Base-by-base conservation (phyloP, 1,140 invertebrate genomes). In the Vanessa tameamea region DNA sequence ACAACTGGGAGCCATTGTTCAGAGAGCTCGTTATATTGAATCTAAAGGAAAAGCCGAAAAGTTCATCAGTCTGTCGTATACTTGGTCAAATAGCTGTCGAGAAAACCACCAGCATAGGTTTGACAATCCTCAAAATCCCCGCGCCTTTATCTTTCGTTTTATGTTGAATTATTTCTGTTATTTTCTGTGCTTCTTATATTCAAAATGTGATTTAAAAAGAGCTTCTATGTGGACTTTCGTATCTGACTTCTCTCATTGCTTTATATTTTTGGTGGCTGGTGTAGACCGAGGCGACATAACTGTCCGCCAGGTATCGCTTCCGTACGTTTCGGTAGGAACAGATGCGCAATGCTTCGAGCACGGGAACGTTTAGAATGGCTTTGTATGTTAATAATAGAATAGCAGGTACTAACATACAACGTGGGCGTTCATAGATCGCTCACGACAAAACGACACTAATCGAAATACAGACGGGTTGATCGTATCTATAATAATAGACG, bases 321-420 rank as follows among this genome's bases (percentile, higher is more conserved):
- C 51, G 66, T 69, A 69, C 14, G 53, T 73, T 51, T 26, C 63
- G 59, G 59, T 23, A 55, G 64, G 16, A 53, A 66, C 48, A 16
- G 16, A 50, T 47, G 64, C 64, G 61, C 72, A 65, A 63, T 31
- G 77, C 77, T 78, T 78, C 64, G 73, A 72, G 76, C 78, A 75
- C 76, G 76, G 71, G 78, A 75, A 68, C 73, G 67, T 71, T 43
- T 69, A 76, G 70, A 64, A 76, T 74, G 72, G 83, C 83, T 84
- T 85, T 85, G 76, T 83, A 81, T 86, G 83, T 82, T 87, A 81
- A 82, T 78, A 71, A 85, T 85, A 84, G 82, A 80, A 75, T 79
- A 77, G 72, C 69, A 53, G 69, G 75, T 57, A 47, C 43, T 26
- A 26, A 64, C 43, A 64, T 64, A 61, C 57, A n/a, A 61, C 57